These are phyloP conservation scores for Congeria kusceri DNA, from an alignment of 2,888 invertebrate species.

Conservation along the genomic window DNA sequence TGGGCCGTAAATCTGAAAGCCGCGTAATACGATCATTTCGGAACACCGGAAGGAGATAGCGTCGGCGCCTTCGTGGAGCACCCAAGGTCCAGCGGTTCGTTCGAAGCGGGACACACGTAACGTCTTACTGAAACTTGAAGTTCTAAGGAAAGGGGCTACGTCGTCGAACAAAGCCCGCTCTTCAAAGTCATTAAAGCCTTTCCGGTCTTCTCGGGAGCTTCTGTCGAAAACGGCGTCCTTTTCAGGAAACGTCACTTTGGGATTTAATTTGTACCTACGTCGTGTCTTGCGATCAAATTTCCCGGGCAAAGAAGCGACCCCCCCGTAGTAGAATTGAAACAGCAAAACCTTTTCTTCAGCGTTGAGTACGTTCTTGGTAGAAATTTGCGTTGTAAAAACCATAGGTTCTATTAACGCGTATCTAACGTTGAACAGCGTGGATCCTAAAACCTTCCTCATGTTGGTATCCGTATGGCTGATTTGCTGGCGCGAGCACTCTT, in stretches of 20 bases:
- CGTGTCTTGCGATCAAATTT: slow-evolving; percentile 29
- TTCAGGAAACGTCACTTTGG: no score
- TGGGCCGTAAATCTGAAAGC: slow-evolving; percentile 54
- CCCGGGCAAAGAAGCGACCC: slow-evolving; percentile 25
- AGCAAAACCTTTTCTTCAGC: slow-evolving; percentile 51
- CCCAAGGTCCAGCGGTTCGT: slow-evolving; percentile 41
- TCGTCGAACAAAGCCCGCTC: background rate
- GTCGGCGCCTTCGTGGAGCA: slow-evolving; percentile 47
- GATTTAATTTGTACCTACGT: background rate
- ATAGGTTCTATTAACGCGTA: slow-evolving; percentile 48
- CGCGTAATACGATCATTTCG: slow-evolving; percentile 30
- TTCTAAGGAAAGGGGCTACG: background rate
- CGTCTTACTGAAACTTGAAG: background rate
- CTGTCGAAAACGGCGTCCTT: no score
- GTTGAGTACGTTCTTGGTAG: slow-evolving; percentile 35
- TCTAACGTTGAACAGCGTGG: slow-evolving; percentile 33
- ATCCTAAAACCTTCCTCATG: slow-evolving; percentile 43
- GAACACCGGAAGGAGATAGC: slow-evolving; percentile 57
- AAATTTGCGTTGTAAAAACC: slow-evolving; percentile 42
- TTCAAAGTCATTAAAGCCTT: background rate
- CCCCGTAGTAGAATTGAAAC: slow-evolving; percentile 54
- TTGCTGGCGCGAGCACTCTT: slow-evolving; percentile 40
- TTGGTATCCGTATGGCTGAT: slow-evolving; percentile 34
- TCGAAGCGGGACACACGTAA: slow-evolving; percentile 41
- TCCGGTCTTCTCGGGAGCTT: background rate